phyloP scores from a whole-genome alignment of 2,888 invertebrate species.

The Sisyra nigra region DNA sequence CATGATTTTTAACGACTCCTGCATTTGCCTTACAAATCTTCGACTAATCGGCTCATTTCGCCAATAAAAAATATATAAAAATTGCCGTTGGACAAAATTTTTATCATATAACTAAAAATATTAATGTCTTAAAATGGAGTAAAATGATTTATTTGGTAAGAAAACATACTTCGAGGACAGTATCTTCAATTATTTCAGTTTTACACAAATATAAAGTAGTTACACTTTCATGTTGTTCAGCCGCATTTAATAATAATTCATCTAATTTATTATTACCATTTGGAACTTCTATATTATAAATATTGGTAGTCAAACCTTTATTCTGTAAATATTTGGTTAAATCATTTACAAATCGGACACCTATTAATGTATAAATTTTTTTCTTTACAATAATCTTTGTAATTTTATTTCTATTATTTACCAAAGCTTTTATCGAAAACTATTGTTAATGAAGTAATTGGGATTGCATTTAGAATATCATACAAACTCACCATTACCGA shows the following conservation, averaged over 20 bases:
- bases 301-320: constrained; percentile 17
- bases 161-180: constrained; percentile 35
- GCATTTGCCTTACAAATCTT: constrained; percentile 32
- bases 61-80: constrained; percentile 55
- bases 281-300: constrained; percentile 20
- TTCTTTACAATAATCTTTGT: background rate
- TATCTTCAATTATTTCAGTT: constrained; percentile 35
- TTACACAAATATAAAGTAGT: constrained; percentile 37
- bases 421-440: constrained; percentile 22
- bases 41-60: constrained; percentile 33
- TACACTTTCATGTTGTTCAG: constrained; percentile 31
- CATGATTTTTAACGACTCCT: constrained; percentile 39
- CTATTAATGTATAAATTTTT: constrained; percentile 13
- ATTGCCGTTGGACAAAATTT: constrained; percentile 41
- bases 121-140: too few relatives aligned
- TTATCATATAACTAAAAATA: constrained; percentile 26
- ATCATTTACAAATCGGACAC: constrained; percentile 17
- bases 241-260: constrained; percentile 29
- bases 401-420: constrained; percentile 11
- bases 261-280: constrained; percentile 17
- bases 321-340: constrained; percentile 17
- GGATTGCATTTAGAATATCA: constrained; percentile 23
- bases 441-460: constrained; percentile 19
- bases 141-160: constrained; percentile 2
- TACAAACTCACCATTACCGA: too few relatives aligned